phyloP scores from a whole-genome alignment of 2,113 vertebrate genomes.

The Notarius quadriscutis region DNA sequence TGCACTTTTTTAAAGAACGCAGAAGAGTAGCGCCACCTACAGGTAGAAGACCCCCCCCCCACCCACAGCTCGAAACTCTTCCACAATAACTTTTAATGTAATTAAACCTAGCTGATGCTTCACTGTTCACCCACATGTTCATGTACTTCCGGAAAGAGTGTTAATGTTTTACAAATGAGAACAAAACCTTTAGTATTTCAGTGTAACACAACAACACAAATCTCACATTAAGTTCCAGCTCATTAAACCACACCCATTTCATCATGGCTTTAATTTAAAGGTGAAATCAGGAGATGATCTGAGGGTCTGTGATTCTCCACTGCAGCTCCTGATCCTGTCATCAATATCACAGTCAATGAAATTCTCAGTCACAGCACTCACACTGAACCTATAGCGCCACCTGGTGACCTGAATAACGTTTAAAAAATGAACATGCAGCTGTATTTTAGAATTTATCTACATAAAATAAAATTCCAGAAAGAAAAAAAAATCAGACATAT shows the following conservation, averaged over 20 bases:
- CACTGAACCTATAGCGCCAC: constrained; percentile 63
- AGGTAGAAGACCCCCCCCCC: no score
- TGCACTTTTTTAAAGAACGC: no score
- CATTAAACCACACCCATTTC: neutral
- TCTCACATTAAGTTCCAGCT: neutral
- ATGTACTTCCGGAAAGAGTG: neutral
- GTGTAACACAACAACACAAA: neutral
- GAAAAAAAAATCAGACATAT: no score
- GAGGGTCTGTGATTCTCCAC: neutral
- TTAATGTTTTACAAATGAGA: neutral
- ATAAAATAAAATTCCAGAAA: no score
- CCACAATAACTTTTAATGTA: neutral
- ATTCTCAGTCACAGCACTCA: neutral
- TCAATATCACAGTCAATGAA: neutral
- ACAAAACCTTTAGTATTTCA: neutral
- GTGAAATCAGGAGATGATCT: neutral
- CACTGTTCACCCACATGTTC: neutral
- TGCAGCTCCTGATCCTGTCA: neutral
- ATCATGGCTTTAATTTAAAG: neutral
- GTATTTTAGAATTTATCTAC: neutral
- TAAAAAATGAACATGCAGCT: neutral
- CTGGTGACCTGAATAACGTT: constrained; percentile 54
- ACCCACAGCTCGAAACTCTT: no score
- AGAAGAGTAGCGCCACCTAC: no score
- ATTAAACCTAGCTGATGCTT: neutral